Evolutionary conservation across 2,113 vertebrate species (phyloP), one percentile per base, ranked within the genome.

Genomic region (Ciconia boyciana): DNA sequence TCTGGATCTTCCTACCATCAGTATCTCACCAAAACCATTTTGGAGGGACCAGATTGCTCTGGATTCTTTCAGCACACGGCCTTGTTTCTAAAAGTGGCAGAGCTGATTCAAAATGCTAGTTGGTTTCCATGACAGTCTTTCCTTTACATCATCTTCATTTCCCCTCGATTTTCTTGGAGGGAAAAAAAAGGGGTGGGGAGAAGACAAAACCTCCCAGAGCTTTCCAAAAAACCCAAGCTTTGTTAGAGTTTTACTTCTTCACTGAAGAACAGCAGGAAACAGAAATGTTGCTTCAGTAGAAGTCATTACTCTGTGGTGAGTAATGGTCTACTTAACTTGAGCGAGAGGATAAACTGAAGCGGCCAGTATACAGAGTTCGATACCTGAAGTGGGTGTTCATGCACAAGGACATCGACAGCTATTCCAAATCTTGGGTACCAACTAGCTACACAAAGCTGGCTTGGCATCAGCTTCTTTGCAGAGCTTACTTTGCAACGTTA

Each of bases 91-190:
- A 83, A 93, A 92, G 51, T 10, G 28, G 85, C 46, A 82, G 70
- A 83, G 71, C 71, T 28, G 43, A 44, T 55, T 62, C 69, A 22
- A 83, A 95, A 75, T 29, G 89, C 76, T 75, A 21, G 48, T 28
- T 86, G 79, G 85, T 96, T 92, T 71, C 96, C 87, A 91, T 88
- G 87, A 85, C 92, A 94, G 58, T 65, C 90, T 41, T 75, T 36
- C 41, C 79, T 84, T 91, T 39, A 46, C 77, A 92, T 82, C 83
- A 65, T 52, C 71, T 85, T 64, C 48, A 85, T 32, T 88, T 91
- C 71, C 62, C 36, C 41, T 87, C 1, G 0, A 54, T 57, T 69
- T 83, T 76, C 75, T 76, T 48, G 29, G 13, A 41, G 52, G 18
- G 13, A 64, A 58, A n/a, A 39, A 41, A 41, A 54, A 28, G 15